Conservation (phyloP, 2,113 vertebrate species). For the Pedetes capensis region DNA sequence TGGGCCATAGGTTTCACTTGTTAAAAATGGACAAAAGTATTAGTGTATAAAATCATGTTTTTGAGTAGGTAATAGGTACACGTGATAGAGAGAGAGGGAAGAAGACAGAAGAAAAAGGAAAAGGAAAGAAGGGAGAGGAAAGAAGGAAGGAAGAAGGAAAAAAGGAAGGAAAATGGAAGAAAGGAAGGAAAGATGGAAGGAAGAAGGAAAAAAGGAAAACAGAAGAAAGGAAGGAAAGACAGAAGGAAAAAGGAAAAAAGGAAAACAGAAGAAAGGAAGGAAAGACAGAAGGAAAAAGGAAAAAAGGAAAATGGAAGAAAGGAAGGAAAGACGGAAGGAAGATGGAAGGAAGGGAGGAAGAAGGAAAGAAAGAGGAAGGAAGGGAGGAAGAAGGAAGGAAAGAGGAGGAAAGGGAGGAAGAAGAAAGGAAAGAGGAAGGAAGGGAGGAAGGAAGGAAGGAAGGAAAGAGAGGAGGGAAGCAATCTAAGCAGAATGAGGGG, state of each 20-base stretch:
- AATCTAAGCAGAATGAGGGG: background rate
- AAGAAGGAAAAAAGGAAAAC: rapidly evolving
- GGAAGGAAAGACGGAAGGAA: rapidly evolving
- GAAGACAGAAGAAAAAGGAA: rapidly evolving
- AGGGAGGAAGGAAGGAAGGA: background rate
- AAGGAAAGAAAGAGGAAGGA: background rate
- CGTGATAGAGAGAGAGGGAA: no score
- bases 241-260: background rate
- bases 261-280: background rate
- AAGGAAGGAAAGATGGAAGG: background rate
- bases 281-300: background rate
- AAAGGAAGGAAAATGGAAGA: background rate
- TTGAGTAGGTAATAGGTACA: no score
- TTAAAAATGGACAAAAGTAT: background rate
- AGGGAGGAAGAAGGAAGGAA: rapidly evolving
- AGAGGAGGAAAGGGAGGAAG: rapidly evolving
- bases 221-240: background rate
- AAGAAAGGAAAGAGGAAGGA: background rate
- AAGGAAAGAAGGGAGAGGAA: rapidly evolving
- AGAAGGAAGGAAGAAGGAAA: rapidly evolving
- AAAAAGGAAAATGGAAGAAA: background rate
- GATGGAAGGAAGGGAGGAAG: rapidly evolving
- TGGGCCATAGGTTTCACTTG: background rate
- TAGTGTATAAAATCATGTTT: background rate
- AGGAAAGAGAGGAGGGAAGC: background rate